Percentiles rank a stretch among this genome's conserved stretches.
Evolutionary conservation across 2,888 invertebrate genomes (phyloP).

Genomic region (Malacosoma neustria): DNA sequence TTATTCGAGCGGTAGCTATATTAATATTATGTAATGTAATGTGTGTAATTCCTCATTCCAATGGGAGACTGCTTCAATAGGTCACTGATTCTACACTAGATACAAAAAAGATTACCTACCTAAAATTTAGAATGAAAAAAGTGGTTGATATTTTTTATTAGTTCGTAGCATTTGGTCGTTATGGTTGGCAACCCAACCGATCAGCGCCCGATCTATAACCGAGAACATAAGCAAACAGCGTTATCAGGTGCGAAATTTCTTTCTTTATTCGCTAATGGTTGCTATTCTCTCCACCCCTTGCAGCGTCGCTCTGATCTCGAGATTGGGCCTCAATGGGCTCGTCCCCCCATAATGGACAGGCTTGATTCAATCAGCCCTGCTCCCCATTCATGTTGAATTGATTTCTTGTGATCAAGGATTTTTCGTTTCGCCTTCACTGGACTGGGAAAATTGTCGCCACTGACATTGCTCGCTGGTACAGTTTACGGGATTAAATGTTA

Average conservation of each 20-base stretch:
- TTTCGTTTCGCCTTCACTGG: neutral
- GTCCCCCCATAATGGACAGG: constrained; percentile 42
- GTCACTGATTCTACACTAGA: no score
- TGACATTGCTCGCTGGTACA: no score
- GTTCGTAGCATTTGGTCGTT: no score
- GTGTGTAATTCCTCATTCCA: no score
- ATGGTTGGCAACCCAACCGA: neutral
- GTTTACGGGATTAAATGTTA: no score
- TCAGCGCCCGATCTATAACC: constrained; percentile 11
- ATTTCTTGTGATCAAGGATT: constrained; percentile 27
- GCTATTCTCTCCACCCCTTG: constrained; percentile 37
- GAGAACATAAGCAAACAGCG: constrained; percentile 33
- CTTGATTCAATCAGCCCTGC: constrained; percentile 49
- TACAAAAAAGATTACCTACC: no score
- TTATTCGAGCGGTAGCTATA: no score
- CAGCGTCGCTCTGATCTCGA: neutral
- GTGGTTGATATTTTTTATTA: no score
- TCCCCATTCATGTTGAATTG: constrained; percentile 43
- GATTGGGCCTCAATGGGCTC: constrained; percentile 42
- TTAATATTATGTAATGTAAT: no score
- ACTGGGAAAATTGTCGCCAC: no score
- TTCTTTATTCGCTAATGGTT: constrained; percentile 45
- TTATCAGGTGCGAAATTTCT: constrained; percentile 44
- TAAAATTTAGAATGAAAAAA: no score
- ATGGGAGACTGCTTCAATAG: no score